Base-by-base conservation (phyloP, 2,797 vertebrate species). In the Darevskia nairensis region DNA sequence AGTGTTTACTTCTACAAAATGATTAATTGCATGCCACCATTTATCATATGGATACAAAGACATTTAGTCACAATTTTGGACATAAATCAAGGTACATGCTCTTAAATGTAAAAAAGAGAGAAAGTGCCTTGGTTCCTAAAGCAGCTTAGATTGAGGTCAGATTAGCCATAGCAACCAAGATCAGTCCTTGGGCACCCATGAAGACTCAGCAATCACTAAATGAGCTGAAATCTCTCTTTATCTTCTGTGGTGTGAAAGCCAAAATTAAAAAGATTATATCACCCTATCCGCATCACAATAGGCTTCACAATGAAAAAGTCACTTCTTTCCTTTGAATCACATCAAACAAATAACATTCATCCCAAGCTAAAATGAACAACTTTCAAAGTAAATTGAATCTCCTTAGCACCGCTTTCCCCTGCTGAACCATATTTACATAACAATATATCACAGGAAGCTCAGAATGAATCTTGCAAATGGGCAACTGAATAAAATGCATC, bases 211-310 rank as follows among this genome's bases (percentile, higher is more conserved):
- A 97, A 96, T 95, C 95, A 94, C 96, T 96, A 97, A 97, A 97
- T 96, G 96, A 96, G 96, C 95, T 96, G 93, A 95, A 95, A 96
- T 96, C 94, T 95, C 95, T 97, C 97, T 97, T 96, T 96, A 96
- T 96, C 94, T 96, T 95, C 96, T 96, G 93, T 96, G 94, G 95
- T 96, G 95, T 97, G 96, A 97, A 96, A 97, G 96, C 93, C 96
- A 96, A 97, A 97, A 97, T 97, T 96, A 96, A 97, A 96, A 97
- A 97, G 96, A 97, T 97, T 97, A 97, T 96, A 97, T 97, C 96
- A 96, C 94, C 90, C 96, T 95, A 94, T 94, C 95, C 94, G 96
- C 96, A 93, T 94, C 94, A 96, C 96, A 96, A 96, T 96, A 95
- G 96, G 94, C 93, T 93, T 94, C 96, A 96, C 95, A 95, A 96